These are phyloP conservation scores for Aptenodytes patagonicus DNA, from an alignment of 2,113 vertebrate species.

Conservation along the genomic window DNA sequence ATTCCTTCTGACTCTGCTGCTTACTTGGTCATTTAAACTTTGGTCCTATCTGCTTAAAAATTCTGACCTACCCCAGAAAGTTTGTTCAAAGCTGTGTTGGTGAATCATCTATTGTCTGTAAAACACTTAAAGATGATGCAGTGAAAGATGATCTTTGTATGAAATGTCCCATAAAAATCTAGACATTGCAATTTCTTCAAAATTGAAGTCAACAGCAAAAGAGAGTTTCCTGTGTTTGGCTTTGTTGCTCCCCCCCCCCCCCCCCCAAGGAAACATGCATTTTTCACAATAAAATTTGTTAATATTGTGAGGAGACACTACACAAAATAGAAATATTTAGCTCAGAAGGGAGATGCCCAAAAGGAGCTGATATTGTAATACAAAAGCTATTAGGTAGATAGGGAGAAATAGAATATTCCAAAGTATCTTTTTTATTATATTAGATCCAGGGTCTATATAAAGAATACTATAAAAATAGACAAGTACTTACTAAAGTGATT, in stretches of 20 bases:
- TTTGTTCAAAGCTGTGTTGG: not conserved
- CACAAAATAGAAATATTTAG: not conserved
- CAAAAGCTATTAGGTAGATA: not conserved
- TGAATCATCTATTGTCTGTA: not conserved
- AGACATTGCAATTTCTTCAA: not conserved
- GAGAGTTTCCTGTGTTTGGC: not conserved
- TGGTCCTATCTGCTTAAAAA: not conserved
- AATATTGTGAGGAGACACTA: not conserved
- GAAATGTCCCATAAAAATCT: not conserved
- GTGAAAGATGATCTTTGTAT: not conserved
- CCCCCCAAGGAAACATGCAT: not conserved
- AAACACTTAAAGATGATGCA: not conserved
- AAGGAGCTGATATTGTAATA: not conserved
- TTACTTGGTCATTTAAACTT: not conserved
- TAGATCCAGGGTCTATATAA: not conserved
- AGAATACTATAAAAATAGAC: not conserved
- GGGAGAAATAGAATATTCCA: not conserved
- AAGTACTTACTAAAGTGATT: not conserved
- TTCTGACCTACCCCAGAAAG: not conserved
- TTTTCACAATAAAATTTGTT: not conserved
- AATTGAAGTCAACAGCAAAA: not conserved
- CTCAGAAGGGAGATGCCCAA: not conserved
- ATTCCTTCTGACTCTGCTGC: not conserved
- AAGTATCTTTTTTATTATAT: not conserved
- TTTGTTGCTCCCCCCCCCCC: not conserved